Base-by-base conservation (phyloP, 2,888 invertebrate species). In the Mesodorylaimus sp. region DNA sequence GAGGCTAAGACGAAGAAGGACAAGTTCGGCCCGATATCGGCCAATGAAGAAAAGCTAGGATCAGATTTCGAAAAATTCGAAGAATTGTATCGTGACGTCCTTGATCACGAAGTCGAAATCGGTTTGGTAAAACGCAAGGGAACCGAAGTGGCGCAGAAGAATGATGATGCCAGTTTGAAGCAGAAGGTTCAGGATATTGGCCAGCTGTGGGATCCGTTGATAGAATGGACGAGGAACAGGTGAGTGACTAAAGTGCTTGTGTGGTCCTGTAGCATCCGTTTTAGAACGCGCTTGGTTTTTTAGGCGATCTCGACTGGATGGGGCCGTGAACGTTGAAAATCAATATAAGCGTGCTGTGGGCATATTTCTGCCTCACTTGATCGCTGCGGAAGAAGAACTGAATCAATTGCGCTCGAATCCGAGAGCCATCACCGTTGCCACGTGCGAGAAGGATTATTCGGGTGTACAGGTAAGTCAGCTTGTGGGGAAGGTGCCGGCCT, bases 51-150 rank as follows among this genome's bases (percentile, higher is more conserved):
- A 56, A 77, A 80, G 49, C 73, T 95, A 44, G 81, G 81, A 59
- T 82, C 83, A 61, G 91, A 93, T 72, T 74, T 86, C 49, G 80
- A 82, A 56, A 77, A 82, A 29, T 87, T 87, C 64, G 87, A 86
- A 68, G 75, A 41, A 29, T 13, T 86, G 47, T 88, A 89, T 68
- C 75, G 83, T 29, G 85, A 85, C 61, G 81, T 89, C 1, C 79
- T 85, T 71, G 78, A 81, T 55, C 87, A 88, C 62, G 89, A 91
- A 70, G 80, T 89, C 0, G 86, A 89, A 57, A 87, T 89, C 80
- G 73, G 91, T 19, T 68, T 91, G 28, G 88, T 89, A 64, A n/a
- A n/a, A n/a, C n/a, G n/a, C n/a, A 88, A 87, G 70, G 89, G 89
- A 58, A 75, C 79, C 55, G 81, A 81, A 59, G 72, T 81, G 54